Conservation (phyloP, 2,797 vertebrate genomes). For the Melanogrammus aeglefinus region DNA sequence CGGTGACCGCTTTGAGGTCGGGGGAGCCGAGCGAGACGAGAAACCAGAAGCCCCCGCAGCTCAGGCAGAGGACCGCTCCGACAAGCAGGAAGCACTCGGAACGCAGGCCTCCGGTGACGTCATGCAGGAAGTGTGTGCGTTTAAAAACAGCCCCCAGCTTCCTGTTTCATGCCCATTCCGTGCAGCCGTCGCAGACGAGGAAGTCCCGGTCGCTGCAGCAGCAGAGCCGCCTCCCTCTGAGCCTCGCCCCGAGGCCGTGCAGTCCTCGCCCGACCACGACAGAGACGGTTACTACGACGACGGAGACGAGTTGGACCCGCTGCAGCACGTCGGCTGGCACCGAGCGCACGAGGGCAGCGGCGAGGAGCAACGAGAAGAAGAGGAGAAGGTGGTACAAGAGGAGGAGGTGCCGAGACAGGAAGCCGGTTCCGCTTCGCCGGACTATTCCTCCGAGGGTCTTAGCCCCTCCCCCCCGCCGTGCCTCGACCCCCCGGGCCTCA, state of each 20-base stretch:
- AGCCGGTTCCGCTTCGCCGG: slow-evolving; percentile 46
- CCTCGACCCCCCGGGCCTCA: slow-evolving; percentile 53
- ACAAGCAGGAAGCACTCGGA: slow-evolving; percentile 57
- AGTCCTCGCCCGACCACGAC: slow-evolving; percentile 38
- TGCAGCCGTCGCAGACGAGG: slow-evolving; percentile 52
- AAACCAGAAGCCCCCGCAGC: slow-evolving; percentile 31
- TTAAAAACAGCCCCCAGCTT: slow-evolving; percentile 71
- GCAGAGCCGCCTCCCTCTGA: slow-evolving; percentile 35
- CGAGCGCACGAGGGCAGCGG: slow-evolving; percentile 33
- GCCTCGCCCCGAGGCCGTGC: slow-evolving; percentile 26
- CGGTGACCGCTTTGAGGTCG: slow-evolving; percentile 28
- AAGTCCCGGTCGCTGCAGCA: slow-evolving; percentile 42
- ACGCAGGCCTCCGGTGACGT: slow-evolving; percentile 63
- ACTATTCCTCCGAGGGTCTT: slow-evolving; percentile 40
- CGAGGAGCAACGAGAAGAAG: slow-evolving; percentile 28
- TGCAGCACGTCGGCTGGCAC: slow-evolving; percentile 26
- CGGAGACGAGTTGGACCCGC: slow-evolving; percentile 41
- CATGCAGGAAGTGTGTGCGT: slow-evolving; percentile 69
- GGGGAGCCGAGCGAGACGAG: slow-evolving; percentile 36
- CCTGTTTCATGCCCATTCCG: slow-evolving; percentile 65
- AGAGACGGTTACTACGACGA: too few relatives aligned
- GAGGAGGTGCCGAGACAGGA: slow-evolving; percentile 38
- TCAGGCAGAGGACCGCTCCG: slow-evolving; percentile 32
- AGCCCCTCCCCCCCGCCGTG: slow-evolving; percentile 51
- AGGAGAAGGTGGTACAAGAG: slow-evolving; percentile 9